Base-by-base conservation (phyloP, 2,888 invertebrate genomes). In the Pheosia tremula region DNA sequence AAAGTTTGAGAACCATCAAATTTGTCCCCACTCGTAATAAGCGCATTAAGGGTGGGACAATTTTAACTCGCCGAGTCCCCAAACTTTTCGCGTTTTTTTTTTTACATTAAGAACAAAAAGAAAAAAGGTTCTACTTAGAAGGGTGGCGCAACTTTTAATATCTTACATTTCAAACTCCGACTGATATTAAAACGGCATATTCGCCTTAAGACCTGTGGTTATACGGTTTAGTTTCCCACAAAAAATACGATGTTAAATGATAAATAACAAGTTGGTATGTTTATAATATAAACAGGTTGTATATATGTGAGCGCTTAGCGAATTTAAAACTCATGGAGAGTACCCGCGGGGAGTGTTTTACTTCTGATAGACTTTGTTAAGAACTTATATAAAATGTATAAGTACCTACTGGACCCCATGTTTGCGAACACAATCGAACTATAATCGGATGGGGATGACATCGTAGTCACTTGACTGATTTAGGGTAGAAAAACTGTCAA, bases 71-170 rank as follows among this genome's bases (percentile, higher is more conserved):
- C 80, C 82, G 80, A 82, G 84, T 79, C 84, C 88, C 83, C 74
- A 88, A 90, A 90, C 80, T 88, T 90, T 89, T 82, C 76, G 88
- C 86, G 89, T 90, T 91, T 92, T 90, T 91, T n/a, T 91, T 92
- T 92, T 92, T 91, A 88, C 91, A 91, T 91, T 91, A 91, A 87
- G 86, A 85, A 88, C 84, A 87, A 87, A 91, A 86, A 85, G 80
- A 81, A 86, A 85, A 71, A 87, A 86, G 79, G 82, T 82, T 78
- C 87, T 90, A 90, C 91, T 92, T 89, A 91, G 90, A 91, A 90
- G 92, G 91, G 92, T 91, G 92, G 88, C 85, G 67, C 81, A 90
- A 91, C 89, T 91, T 91, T 90, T 90, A 90, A 91, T 91, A 88
- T 88, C 84, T 81, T 76, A 73, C 75, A 75, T 72, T 75, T 75